phyloP scores from a whole-genome alignment of 2,888 invertebrate genomes.

The Conomelus anceps region DNA sequence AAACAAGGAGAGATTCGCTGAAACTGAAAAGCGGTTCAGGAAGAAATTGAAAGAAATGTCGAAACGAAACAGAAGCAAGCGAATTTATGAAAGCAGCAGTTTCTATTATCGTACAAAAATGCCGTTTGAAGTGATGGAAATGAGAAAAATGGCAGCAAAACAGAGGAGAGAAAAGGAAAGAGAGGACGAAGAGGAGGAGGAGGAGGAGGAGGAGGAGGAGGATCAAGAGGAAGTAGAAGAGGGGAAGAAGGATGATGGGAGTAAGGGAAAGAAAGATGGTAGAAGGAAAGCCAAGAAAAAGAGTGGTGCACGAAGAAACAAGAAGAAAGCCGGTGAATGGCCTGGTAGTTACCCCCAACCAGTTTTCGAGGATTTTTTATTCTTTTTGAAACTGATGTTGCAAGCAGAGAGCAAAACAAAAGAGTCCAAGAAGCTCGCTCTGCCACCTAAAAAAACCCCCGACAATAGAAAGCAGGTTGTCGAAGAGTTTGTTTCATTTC shows the following conservation, averaged over 20 bases:
- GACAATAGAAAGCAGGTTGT: neutral
- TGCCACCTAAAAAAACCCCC: neutral
- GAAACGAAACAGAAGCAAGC: neutral
- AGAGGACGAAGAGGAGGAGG: neutral
- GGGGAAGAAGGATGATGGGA: neutral
- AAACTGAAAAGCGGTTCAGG: conserved; percentile 23
- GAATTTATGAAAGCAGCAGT: neutral
- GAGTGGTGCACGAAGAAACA: neutral
- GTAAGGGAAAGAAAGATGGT: neutral
- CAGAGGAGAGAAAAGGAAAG: neutral
- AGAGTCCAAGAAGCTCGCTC: neutral
- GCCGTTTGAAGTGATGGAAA: neutral
- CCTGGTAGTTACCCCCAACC: neutral
- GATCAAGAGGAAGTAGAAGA: neutral
- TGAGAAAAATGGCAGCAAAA: neutral
- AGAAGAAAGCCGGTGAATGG: neutral
- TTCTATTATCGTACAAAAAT: neutral
- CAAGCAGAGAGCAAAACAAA: neutral
- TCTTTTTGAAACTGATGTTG: neutral
- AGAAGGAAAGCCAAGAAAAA: neutral
- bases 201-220: neutral
- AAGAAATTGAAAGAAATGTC: conserved; percentile 28
- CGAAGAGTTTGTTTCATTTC: neutral
- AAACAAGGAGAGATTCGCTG: conserved; percentile 24
- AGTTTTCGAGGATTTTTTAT: neutral